Percentiles rank a stretch among this genome's conserved stretches.
Conservation (phyloP, 2,797 vertebrate genomes). For the Macroramphosus scolopax region DNA sequence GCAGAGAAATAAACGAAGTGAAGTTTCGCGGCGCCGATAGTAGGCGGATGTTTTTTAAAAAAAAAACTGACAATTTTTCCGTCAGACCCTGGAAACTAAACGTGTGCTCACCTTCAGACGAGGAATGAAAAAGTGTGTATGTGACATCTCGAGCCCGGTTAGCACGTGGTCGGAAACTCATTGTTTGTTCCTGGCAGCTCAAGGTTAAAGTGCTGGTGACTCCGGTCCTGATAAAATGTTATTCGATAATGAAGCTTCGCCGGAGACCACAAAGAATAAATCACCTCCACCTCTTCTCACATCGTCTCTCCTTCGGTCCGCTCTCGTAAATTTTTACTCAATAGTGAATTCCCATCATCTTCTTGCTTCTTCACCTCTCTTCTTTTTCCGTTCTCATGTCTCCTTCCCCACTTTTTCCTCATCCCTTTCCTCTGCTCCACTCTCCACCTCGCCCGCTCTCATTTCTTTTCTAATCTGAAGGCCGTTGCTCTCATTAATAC, state of each 20-base stretch:
- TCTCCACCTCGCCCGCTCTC: slow-evolving; percentile 18
- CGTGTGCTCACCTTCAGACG: slow-evolving; percentile 25
- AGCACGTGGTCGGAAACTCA: slow-evolving; percentile 63
- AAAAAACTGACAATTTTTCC: slow-evolving; percentile 10
- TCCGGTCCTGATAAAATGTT: slow-evolving; percentile 66
- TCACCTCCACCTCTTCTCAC: slow-evolving; percentile 38
- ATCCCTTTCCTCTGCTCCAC: too few relatives aligned
- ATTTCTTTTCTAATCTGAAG: slow-evolving; percentile 62
- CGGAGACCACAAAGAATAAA: slow-evolving; percentile 65
- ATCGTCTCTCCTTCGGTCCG: not conserved
- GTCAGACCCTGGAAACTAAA: slow-evolving; percentile 19
- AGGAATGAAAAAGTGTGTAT: slow-evolving; percentile 1
- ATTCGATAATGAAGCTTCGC: slow-evolving; percentile 67
- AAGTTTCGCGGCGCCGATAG: too few relatives aligned
- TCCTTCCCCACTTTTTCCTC: too few relatives aligned
- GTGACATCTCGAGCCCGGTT: slow-evolving; percentile 6
- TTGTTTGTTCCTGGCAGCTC: slow-evolving; percentile 74
- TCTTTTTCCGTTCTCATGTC: slow-evolving; percentile 17
- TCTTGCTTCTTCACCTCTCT: slow-evolving; percentile 14
- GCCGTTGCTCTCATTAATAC: slow-evolving; percentile 74
- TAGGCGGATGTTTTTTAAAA: not conserved
- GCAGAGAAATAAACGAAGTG: slow-evolving; percentile 12
- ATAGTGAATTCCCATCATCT: slow-evolving; percentile 23
- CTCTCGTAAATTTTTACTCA: slow-evolving; percentile 18
- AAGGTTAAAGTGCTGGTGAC: slow-evolving; percentile 73